Base-by-base conservation (phyloP, 2,113 vertebrate genomes). In the Litocranius walleri region DNA sequence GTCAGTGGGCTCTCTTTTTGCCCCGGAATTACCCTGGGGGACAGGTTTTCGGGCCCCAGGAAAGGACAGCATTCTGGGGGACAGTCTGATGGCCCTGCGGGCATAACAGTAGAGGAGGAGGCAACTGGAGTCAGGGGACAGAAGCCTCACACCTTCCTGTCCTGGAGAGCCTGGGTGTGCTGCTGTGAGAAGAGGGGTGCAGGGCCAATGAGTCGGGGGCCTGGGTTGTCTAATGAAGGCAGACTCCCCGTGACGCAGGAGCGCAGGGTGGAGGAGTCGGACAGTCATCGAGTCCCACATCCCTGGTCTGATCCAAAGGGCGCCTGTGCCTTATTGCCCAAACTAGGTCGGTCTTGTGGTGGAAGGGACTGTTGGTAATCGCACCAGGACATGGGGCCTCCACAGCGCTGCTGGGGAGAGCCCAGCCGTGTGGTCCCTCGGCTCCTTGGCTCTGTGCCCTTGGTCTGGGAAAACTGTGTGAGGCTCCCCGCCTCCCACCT, bases 1-100 rank as follows among this genome's bases (percentile, higher is more conserved):
- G 99, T 99, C 98, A 92, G 96, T 40, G 83, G 62, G 4, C 62
- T 83, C 56, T 71, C 13, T 11, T 90, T 9, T 85, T 2, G 16
- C 14, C 57, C 89, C 57, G 27, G 14, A 59, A n/a, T n/a, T 23
- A 40, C 5, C 67, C 64, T 36, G 40, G 43, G 33, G 1, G 0
- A 11, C 21, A 80, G 29, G 43, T 27, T 23, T 11, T 33, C 7
- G 2, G 21, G 45, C 25, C 30, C 62, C 33, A 7, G 23, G 50
- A 8, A 4, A 33, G 36, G 19, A 7, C 8, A 11, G 45, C 2
- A 0, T 17, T 7, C 45, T 40, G 50, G 61, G 45, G 27, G 29
- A 27, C 4, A 40, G n/a, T 71, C 57, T 6, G 10, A 52, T 16
- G 81, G 74, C 21, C 3, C 0, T 4, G 52, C 0, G 0, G 61